Evolutionary conservation across 2,888 invertebrate species (phyloP).

Genomic region (Tipula unca): DNA sequence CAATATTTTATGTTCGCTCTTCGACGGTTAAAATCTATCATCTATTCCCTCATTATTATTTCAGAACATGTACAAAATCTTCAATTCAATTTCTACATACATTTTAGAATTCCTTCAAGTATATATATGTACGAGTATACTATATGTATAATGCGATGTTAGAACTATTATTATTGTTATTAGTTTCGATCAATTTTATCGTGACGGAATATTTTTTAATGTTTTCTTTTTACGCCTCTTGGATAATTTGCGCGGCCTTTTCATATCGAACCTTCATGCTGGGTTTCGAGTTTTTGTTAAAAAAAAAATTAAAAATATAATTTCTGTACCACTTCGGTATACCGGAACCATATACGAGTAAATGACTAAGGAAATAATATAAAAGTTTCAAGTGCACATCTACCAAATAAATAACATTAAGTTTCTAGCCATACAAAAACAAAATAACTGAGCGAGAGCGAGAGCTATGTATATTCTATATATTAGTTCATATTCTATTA

Average conservation of each 20-base stretch:
- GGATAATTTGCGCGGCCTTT: not conserved
- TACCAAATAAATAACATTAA: not conserved
- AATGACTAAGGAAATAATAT: not conserved
- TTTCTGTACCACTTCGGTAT: not conserved
- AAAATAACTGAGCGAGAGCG: not conserved
- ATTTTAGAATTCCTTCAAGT: not conserved
- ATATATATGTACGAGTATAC: too few species aligned
- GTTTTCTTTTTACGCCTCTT: not conserved
- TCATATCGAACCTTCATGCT: not conserved
- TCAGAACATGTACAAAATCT: not conserved
- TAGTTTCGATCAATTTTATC: not conserved
- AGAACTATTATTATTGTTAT: not conserved
- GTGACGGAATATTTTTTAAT: not conserved
- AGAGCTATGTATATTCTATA: not conserved
- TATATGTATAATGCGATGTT: too few species aligned
- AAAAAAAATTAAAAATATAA: too few species aligned
- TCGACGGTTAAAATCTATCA: not conserved
- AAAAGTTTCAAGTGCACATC: not conserved
- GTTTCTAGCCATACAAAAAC: not conserved
- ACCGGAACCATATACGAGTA: slow-evolving; percentile 1
- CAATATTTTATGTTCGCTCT: not conserved
- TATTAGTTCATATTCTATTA: not conserved
- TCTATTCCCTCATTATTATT: not conserved
- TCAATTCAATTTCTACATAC: not conserved
- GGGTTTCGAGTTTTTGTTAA: not conserved